These are phyloP conservation scores for Nomada ferruginata DNA, from an alignment of 2,888 invertebrate genomes.

Conservation along the genomic window DNA sequence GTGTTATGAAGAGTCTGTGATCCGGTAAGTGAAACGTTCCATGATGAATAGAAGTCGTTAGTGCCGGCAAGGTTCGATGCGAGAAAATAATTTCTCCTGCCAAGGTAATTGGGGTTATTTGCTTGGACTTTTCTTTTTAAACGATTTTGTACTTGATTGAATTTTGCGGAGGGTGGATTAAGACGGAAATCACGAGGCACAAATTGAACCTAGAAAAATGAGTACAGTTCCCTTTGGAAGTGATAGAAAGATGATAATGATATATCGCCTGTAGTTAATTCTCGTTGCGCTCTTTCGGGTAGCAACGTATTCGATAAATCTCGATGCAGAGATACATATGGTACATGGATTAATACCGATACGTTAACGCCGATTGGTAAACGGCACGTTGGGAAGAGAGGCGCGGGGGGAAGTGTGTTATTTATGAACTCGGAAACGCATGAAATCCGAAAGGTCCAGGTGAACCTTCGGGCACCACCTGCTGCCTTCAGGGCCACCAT, in stretches of 20 bases:
- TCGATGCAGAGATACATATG: conserved; percentile 3
- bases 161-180: conserved; percentile 1
- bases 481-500: conserved; percentile 68
- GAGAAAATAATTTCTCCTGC: not conserved
- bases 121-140: not conserved
- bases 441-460: conserved; percentile 71
- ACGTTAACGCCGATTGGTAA: not conserved
- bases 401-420: conserved; percentile 53
- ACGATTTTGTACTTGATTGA: not conserved
- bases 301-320: conserved; percentile 50
- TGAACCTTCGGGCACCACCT: conserved; percentile 75
- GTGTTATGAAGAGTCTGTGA: too few species aligned
- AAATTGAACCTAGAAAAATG: not conserved
- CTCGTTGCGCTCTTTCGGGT: conserved; percentile 32
- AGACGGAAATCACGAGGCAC: conserved; percentile 3
- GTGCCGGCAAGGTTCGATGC: not conserved
- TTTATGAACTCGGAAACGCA: conserved; percentile 67
- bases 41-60: not conserved
- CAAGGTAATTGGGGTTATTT: not conserved
- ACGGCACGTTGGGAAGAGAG: conserved; percentile 2
- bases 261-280: conserved; percentile 46
- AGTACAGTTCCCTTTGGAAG: not conserved
- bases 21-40: not conserved
- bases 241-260: not conserved
- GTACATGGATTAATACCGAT: conserved; percentile 58